Evolutionary conservation across 2,797 vertebrate genomes (phyloP).

Genomic region (Bovichtus diacanthus): DNA sequence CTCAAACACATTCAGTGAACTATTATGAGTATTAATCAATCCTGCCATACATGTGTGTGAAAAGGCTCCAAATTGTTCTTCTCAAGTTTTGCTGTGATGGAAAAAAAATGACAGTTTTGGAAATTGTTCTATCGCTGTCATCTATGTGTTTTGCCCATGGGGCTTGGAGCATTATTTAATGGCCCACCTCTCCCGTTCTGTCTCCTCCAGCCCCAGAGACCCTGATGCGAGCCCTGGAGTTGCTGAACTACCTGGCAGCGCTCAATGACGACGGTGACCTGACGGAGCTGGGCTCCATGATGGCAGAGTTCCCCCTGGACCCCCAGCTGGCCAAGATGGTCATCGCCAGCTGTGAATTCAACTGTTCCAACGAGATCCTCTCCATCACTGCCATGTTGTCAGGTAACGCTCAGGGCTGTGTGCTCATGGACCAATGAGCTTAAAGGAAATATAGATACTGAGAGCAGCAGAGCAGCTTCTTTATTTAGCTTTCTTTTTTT

Average conservation of each 20-base stretch:
- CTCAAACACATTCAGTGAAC: not conserved
- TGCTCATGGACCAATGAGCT: slow-evolving; percentile 30
- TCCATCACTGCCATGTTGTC: slow-evolving; percentile 99
- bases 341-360: slow-evolving; percentile 99
- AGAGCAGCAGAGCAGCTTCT: slow-evolving; percentile 25
- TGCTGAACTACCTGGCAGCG: slow-evolving; percentile 96
- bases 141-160: slow-evolving; percentile 37
- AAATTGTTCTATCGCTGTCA: slow-evolving; percentile 35
- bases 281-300: slow-evolving; percentile 98
- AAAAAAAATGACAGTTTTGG: slow-evolving; percentile 40
- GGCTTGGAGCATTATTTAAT: slow-evolving; percentile 42
- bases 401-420: slow-evolving; percentile 91
- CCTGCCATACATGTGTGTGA: slow-evolving; percentile 16
- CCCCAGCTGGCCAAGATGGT: slow-evolving; percentile 99
- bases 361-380: slow-evolving; percentile 98
- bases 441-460: slow-evolving; percentile 24
- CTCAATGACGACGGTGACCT: slow-evolving; percentile 96
- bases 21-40: slow-evolving; percentile 31
- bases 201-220: slow-evolving; percentile 92
- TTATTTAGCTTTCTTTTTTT: too few species aligned
- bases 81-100: slow-evolving; percentile 20
- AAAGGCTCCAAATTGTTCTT: slow-evolving; percentile 23
- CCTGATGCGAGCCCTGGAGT: slow-evolving; percentile 96
- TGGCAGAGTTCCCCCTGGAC: slow-evolving; percentile 97
- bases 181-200: slow-evolving; percentile 30